Evolutionary conservation across 2,888 invertebrate species (phyloP).

Genomic region (Eupeodes latifasciatus): DNA sequence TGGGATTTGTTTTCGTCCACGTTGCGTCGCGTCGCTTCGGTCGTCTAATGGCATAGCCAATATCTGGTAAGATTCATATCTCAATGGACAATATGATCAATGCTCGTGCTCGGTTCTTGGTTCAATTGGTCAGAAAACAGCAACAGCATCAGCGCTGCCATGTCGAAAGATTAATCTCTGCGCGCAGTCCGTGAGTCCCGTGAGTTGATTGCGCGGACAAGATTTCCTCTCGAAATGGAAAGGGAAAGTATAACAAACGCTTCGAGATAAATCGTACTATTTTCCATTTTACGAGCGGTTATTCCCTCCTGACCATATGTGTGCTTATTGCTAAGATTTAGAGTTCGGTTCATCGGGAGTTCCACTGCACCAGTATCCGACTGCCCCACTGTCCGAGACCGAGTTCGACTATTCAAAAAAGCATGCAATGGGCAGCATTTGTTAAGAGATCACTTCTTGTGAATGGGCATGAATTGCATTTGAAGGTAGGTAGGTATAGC

Average conservation of each 20-base stretch:
- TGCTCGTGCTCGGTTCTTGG: slow-evolving; percentile 50
- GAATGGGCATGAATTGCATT: slow-evolving; percentile 43
- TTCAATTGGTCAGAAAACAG: slow-evolving; percentile 50
- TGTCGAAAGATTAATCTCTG: slow-evolving; percentile 65
- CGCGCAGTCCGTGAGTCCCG: slow-evolving; percentile 3
- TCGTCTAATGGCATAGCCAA: background rate
- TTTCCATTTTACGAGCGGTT: slow-evolving; percentile 37
- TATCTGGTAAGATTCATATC: slow-evolving; percentile 60
- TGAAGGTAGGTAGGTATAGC: background rate
- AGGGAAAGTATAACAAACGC: slow-evolving; percentile 70
- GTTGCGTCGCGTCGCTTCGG: no score
- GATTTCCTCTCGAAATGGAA: slow-evolving; percentile 69
- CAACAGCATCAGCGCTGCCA: slow-evolving; percentile 26
- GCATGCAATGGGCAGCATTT: slow-evolving; percentile 42
- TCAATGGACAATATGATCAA: slow-evolving; percentile 65
- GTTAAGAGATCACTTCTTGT: slow-evolving; percentile 54
- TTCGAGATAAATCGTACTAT: slow-evolving; percentile 33
- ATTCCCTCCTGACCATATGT: slow-evolving; percentile 27
- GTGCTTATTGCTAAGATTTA: background rate
- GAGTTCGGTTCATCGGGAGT: slow-evolving; percentile 34
- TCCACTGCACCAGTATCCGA: slow-evolving; percentile 46
- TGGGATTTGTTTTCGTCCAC: slow-evolving; percentile 40
- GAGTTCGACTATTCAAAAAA: background rate
- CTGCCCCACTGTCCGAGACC: slow-evolving; percentile 33
- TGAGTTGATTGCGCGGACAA: slow-evolving; percentile 61